Evolutionary conservation across 2,113 vertebrate species (phyloP), one percentile per base, ranked within the genome.

Genomic region (Lepus europaeus): DNA sequence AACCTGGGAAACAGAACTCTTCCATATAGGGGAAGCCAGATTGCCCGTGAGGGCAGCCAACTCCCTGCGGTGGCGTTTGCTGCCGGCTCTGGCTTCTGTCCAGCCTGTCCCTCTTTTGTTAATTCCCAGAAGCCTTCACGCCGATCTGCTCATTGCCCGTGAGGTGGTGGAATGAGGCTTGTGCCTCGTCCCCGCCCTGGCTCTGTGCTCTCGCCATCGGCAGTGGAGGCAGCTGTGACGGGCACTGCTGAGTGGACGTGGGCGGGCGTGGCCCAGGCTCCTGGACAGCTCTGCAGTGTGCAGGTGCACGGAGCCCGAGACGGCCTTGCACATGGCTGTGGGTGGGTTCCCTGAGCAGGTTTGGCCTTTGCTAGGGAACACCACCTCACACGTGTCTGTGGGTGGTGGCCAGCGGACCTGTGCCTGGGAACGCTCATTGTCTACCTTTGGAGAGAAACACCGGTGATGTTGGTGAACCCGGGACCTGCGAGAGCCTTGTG

Each of bases 241-340:
- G n/a, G 77, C 9, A 0, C 0, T 0, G 29, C 4, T n/a, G 45
- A 29, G 27, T 66, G 19, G 5, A 3, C 51, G 87, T 1, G 0
- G 3, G 53, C 69, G 39, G 27, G 45, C 45, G 45, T 45, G 45
- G 45, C 45, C 45, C 45, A 45, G 45, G 45, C 45, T 45, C 45
- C 45, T 45, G 45, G 45, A 45, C 45, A 45, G 45, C 45, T 45
- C 7, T 6, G 45, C 45, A 45, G 45, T 45, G 45, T 45, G 45
- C 45, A 45, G 45, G 45, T 45, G 45, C 45, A 69, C 45, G 69
- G 49, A 51, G 53, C 13, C 23, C 3, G 68, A 45, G 73, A 19
- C 2, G 45, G 59, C 2, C n/a, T n/a, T 6, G 2, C 10, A 29
- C 19, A 2, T 36, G 36, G 27, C 59, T n/a, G n/a, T 63, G 88